Evolutionary conservation across 1,140 invertebrate genomes (phyloP), one percentile per base, ranked within the genome.

Genomic region (Drosophila pachea): DNA sequence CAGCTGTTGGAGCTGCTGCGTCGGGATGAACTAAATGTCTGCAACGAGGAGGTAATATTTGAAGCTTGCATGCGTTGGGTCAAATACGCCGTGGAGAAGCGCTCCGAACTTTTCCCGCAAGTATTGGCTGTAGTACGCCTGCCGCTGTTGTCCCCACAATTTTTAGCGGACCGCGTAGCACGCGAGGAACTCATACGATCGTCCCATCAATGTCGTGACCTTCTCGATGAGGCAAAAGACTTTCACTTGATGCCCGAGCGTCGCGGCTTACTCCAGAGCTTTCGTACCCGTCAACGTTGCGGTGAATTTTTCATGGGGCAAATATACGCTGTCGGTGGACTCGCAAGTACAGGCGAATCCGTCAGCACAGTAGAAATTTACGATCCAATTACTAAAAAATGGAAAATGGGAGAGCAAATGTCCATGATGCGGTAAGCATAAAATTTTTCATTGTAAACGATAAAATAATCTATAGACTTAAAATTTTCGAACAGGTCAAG

Each of bases 321-420:
- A 74, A 96, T 98, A 68, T 97, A 95, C 90, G 96, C 95, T 65
- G 95, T 98, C 62, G 96, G 96, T 11, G 96, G 96, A 5, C 89
- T 97, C 8, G 96, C 95, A 36, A 96, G 95, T 88, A 95, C 93
- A 76, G 94, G 95, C 12, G 95, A 97, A 88, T 96, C 95, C 0
- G 90, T 97, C 5, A 95, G 94, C 76, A 96, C 96, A 0, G 96
- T 97, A 0, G 96, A 98, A 91, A 94, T 94, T 45, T 97, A 93
- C 89, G 94, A 97, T 90, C 95, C 96, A 9, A 69, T 90, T n/a
- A 83, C 87, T 49, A 93, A 93, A 6, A 90, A 92, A 62, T 97
- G 96, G 96, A 91, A 92, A 79, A 91, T 94, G 78, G 94, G 94
- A 1, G 95, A 96, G 88, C 92, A 94, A 5, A 97, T 97, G 96